Conservation (phyloP, 2,797 vertebrate genomes). For the Poecilia velifera region DNA sequence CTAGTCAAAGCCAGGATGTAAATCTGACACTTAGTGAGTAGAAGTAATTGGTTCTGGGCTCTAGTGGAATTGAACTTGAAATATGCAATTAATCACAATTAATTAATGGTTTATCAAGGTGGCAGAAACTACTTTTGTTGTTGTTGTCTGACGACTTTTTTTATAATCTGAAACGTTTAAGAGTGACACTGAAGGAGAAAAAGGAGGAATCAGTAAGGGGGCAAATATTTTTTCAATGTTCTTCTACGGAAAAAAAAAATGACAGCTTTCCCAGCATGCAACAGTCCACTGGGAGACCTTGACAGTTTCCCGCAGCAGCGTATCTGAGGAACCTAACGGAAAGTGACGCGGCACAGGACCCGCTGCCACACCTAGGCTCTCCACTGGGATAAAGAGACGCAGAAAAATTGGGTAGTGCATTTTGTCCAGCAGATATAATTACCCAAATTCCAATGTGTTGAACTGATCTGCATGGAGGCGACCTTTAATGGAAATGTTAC, state of each 20-base stretch:
- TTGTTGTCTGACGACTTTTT: neutral
- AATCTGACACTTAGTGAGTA: neutral
- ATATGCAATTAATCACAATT: neutral
- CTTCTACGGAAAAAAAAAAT: neutral
- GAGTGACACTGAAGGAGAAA: conserved; percentile 2
- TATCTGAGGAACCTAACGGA: conserved; percentile 32
- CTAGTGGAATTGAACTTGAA: neutral
- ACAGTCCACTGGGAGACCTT: conserved; percentile 25
- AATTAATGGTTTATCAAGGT: neutral
- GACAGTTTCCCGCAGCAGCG: conserved; percentile 31
- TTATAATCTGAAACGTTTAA: neutral
- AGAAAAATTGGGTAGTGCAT: conserved; percentile 70
- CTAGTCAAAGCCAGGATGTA: neutral
- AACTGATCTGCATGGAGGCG: conserved; percentile 80
- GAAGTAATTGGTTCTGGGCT: neutral
- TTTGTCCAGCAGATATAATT: conserved; percentile 83
- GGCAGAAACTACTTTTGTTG: neutral
- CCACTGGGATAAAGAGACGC: conserved; percentile 28
- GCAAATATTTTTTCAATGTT: conserved; percentile 1
- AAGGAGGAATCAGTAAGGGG: neutral
- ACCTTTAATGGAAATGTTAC: conserved; percentile 92
- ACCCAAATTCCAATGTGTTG: conserved; percentile 85
- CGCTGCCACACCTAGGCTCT: conserved; percentile 19
- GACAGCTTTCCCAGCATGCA: conserved; percentile 24
- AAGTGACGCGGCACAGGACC: conserved; percentile 19